Evolutionary conservation across 1,140 invertebrate species (phyloP).

Genomic region (Temnothorax longispinosus): DNA sequence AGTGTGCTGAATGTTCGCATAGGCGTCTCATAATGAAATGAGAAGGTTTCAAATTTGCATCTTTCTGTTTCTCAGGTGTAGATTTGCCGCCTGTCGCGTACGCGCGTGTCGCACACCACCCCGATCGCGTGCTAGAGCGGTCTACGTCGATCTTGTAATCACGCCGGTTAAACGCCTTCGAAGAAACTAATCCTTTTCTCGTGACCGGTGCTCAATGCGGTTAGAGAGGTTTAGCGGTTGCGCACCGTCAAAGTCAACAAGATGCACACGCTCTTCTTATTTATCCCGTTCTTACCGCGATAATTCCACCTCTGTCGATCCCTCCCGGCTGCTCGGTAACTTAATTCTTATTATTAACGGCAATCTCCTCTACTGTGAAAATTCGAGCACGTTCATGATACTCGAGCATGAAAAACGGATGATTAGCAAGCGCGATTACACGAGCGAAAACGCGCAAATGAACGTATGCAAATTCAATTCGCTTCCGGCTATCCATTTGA

Average conservation of each 20-base stretch:
- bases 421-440: neutral
- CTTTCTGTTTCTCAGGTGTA: neutral
- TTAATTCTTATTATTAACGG: constrained; percentile 50
- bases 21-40: neutral
- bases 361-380: neutral
- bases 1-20: neutral
- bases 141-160: constrained; percentile 47
- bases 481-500: neutral
- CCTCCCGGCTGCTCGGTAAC: neutral
- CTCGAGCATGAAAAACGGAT: neutral
- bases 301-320: constrained; percentile 32
- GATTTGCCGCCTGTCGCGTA: neutral
- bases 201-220: neutral
- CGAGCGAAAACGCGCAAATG: constrained; percentile 3
- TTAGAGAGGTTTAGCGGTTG: constrained; percentile 44
- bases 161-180: constrained; percentile 38
- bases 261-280: constrained; percentile 28
- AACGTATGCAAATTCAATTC: constrained; percentile 27
- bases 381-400: neutral
- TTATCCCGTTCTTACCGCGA: constrained; percentile 27
- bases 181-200: constrained; percentile 47
- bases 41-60: neutral
- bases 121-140: constrained; percentile 46
- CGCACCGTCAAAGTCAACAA: constrained; percentile 34
- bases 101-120: neutral